Conservation (phyloP, 2,888 invertebrate genomes). For the Sarcophaga variegata region DNA sequence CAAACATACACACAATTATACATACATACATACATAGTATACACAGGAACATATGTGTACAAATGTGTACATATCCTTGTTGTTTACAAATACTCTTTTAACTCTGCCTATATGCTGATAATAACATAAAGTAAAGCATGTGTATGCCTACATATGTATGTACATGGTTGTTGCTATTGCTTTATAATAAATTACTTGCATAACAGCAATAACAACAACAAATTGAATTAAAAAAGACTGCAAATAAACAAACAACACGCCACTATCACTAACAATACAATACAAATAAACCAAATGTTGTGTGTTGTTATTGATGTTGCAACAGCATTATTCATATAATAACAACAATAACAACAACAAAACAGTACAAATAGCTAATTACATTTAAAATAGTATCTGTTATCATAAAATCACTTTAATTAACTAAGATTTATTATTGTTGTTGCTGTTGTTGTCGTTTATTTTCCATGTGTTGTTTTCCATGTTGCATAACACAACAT, state of each 20-base stretch:
- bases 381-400: constrained; percentile 61
- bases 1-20: background rate
- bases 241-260: no score
- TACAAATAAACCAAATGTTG: no score
- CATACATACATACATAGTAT: background rate
- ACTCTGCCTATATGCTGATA: no score
- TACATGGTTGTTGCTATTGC: constrained; percentile 1
- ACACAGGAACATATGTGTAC: background rate
- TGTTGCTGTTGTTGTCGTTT: constrained; percentile 6
- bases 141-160: no score
- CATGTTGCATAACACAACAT: constrained; percentile 11
- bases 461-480: background rate
- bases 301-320: no score
- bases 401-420: constrained; percentile 65
- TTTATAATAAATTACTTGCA: constrained; percentile 60
- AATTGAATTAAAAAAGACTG: no score
- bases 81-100: no score
- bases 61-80: background rate
- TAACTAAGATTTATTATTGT: constrained; percentile 62
- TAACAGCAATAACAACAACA: constrained; percentile 19
- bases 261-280: no score
- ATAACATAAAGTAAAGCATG: no score
- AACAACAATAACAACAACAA: background rate
- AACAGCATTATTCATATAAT: background rate
- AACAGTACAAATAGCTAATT: constrained; percentile 55